Evolutionary conservation across 2,888 invertebrate species (phyloP), one percentile per base, ranked within the genome.

Genomic region (Hydroisotoma schaefferi): DNA sequence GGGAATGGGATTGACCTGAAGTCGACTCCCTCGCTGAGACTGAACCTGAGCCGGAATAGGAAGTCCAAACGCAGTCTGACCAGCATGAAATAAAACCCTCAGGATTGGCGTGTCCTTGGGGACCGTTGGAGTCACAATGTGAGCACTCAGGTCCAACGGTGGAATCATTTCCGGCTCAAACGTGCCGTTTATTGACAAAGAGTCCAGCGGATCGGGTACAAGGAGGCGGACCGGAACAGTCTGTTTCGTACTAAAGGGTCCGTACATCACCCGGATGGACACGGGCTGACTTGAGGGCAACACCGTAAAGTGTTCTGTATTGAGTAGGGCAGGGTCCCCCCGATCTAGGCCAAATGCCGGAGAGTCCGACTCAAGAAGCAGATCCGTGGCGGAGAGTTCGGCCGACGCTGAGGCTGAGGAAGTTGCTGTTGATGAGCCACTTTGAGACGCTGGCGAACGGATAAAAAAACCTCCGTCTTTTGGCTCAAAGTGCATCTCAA

Each of bases 231-330:
- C 90, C 38, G 93, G 92, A 38, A 94, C 92, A 0, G 93, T 93
- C 79, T 94, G 93, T 76, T 93, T 93, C 56, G 93, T 94, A 72
- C 91, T 91, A 79, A 94, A 94, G 6, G 94, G 94, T 3, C 94
- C 95, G 76, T 94, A 94, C 40, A 88, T 90, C 51, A 94, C 94
- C 62, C 93, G 83, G 43, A 95, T 88, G 25, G 92, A 91, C 29
- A 91, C 90, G 25, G 94, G 90, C 71, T 91, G 88, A 48, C 90
- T 88, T 38, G 90, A 91, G 77, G 93, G 90, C 73, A 94, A 87
- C 37, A 95, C 89, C 59, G 93, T 90, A 77, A 94, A 94, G 67
- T 90, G 86, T 79, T 93, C 91, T 66, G 88, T 83, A 55, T 90
- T 90, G 54, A 92, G 52, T 44, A 61, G 65, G 22, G 65, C 56